Conservation (phyloP, 2,113 vertebrate species). For the Otus sunia region DNA sequence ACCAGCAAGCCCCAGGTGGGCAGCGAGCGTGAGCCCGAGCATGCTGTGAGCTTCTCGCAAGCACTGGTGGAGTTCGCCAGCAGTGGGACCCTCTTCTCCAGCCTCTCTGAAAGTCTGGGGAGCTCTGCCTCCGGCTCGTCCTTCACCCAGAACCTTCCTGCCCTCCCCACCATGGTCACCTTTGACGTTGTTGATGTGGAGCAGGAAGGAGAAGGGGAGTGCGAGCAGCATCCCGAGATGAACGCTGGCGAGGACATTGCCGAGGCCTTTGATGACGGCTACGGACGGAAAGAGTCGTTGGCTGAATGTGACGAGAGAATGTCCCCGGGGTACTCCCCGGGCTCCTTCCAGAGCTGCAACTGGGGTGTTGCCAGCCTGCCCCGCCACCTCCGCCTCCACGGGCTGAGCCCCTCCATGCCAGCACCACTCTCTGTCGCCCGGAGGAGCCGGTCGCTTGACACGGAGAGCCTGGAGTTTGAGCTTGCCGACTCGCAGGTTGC, state of each 20-base stretch:
- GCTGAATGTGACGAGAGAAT: slow-evolving; percentile 86
- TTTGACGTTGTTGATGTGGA: slow-evolving; percentile 95
- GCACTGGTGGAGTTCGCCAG: slow-evolving; percentile 91
- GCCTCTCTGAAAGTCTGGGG: slow-evolving; percentile 79
- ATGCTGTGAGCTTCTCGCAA: slow-evolving; percentile 90
- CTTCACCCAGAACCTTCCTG: slow-evolving; percentile 88
- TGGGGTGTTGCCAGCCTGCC: slow-evolving; percentile 94
- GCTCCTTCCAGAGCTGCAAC: slow-evolving; percentile 75
- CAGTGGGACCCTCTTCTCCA: slow-evolving; percentile 83
- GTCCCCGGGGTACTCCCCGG: slow-evolving; percentile 76
- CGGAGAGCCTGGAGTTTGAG: slow-evolving; percentile 84
- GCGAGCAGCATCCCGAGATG: slow-evolving; percentile 88
- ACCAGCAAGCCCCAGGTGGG: not conserved
- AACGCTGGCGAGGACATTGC: slow-evolving; percentile 84
- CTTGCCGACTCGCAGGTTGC: slow-evolving; percentile 68
- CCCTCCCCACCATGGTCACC: slow-evolving; percentile 92
- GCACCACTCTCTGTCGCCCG: slow-evolving; percentile 82
- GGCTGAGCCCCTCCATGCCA: slow-evolving; percentile 76
- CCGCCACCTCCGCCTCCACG: slow-evolving; percentile 83
- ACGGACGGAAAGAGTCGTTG: slow-evolving; percentile 85
- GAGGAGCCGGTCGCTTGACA: slow-evolving; percentile 92
- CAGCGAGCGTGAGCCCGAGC: slow-evolving; percentile 75
- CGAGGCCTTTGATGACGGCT: slow-evolving; percentile 87
- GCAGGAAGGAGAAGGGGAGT: slow-evolving; percentile 93
- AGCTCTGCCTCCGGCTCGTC: slow-evolving; percentile 81